phyloP scores from a whole-genome alignment of 2,888 invertebrate species.

The Xestobium rufovillosum region DNA sequence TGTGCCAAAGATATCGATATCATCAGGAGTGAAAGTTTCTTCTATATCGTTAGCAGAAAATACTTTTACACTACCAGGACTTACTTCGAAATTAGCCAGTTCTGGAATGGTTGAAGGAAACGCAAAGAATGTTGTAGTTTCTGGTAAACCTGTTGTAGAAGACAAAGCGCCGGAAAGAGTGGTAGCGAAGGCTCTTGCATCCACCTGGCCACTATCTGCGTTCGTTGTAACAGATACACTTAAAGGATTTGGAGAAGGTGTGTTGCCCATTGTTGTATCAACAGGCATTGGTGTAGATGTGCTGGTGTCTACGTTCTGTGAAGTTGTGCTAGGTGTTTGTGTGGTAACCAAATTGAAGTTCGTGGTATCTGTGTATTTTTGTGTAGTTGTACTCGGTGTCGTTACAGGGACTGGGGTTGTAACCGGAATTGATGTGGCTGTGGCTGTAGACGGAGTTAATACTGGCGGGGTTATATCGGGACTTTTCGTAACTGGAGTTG shows the following conservation, averaged over 20 bases:
- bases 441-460: slow-evolving; percentile 12
- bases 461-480: slow-evolving; percentile 14
- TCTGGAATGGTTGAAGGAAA: slow-evolving; percentile 29
- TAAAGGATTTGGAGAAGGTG: background rate
- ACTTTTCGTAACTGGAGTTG: slow-evolving; percentile 10
- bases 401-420: too few species aligned
- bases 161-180: slow-evolving; percentile 32
- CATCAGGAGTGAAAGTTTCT: slow-evolving; percentile 43
- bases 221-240: background rate
- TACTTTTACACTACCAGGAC: slow-evolving; percentile 38
- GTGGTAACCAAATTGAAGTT: slow-evolving; percentile 9
- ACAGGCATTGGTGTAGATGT: too few species aligned
- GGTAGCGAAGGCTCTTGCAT: too few species aligned
- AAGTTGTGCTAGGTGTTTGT: slow-evolving; percentile 34
- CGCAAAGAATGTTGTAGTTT: slow-evolving; percentile 37
- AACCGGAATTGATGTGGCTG: slow-evolving; percentile 11
- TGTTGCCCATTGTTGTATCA: too few species aligned
- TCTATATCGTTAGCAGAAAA: slow-evolving; percentile 39
- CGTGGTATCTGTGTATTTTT: background rate
- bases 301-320: background rate
- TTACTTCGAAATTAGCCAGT: slow-evolving; percentile 37
- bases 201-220: too few species aligned
- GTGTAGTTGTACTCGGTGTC: too few species aligned
- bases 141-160: slow-evolving; percentile 45
- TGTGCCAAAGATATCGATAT: slow-evolving; percentile 49